Percentiles rank a stretch among this genome's conserved stretches.
Evolutionary conservation across 1,140 invertebrate species (phyloP).

Genomic region (Pectinophora gossypiella): DNA sequence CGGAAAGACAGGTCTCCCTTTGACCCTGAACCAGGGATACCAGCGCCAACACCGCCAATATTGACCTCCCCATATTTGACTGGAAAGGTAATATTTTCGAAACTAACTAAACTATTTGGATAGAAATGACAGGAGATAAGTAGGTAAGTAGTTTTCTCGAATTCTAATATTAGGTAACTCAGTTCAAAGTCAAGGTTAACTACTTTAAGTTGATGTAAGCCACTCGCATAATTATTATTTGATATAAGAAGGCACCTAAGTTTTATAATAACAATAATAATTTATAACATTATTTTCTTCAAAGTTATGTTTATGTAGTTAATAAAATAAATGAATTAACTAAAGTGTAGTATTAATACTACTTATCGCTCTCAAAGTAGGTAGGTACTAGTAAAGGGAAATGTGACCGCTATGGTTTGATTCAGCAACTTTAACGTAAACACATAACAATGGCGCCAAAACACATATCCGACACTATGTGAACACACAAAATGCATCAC

Average conservation of each 20-base stretch:
- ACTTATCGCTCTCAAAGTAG: too few species aligned
- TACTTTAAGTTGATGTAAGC: background rate
- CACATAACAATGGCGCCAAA: conserved; percentile 24
- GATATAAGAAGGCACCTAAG: background rate
- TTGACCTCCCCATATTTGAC: conserved; percentile 26
- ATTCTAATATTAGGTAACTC: too few species aligned
- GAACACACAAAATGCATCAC: background rate
- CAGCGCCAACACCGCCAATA: conserved; percentile 17
- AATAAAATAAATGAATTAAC: background rate
- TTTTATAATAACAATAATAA: background rate
- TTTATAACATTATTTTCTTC: background rate
- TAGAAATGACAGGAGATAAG: background rate
- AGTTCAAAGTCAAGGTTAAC: background rate
- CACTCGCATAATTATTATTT: background rate
- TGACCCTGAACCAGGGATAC: conserved; percentile 34
- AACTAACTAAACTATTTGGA: background rate
- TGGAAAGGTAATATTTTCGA: background rate
- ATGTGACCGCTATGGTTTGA: conserved; percentile 8
- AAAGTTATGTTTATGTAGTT: background rate
- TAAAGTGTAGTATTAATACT: background rate
- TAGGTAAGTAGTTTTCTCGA: too few species aligned
- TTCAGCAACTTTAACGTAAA: conserved; percentile 15
- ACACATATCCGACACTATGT: conserved; percentile 11
- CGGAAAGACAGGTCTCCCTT: conserved; percentile 75
- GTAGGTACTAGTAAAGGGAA: conserved; percentile 6